Conservation (phyloP, 2,797 vertebrate species). For the Lithobates pipiens region DNA sequence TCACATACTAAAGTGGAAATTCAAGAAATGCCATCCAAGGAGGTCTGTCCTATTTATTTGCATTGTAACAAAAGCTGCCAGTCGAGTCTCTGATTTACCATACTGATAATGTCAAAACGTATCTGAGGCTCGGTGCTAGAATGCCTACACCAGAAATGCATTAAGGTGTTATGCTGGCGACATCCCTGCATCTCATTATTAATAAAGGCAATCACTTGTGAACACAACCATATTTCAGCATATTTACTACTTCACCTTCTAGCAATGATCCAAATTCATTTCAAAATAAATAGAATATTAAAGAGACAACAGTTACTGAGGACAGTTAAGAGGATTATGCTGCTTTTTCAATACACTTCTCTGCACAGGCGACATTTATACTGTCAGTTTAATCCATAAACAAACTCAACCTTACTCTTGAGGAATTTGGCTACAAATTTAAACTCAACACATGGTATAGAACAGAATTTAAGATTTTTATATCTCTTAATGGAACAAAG, state of each 20-base stretch:
- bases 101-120: conserved; percentile 18
- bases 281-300: background rate
- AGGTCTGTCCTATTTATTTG: conserved; percentile 40
- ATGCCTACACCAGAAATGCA: conserved; percentile 8
- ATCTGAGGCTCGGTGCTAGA: background rate
- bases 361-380: background rate
- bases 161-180: conserved; percentile 6
- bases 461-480: background rate
- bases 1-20: conserved; percentile 37
- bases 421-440: background rate
- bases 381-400: background rate
- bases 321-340: background rate
- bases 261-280: conserved; percentile 2
- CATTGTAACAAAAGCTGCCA: conserved; percentile 29
- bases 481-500: background rate
- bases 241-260: background rate
- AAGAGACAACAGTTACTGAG: background rate
- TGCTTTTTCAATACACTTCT: background rate
- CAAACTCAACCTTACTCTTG: background rate
- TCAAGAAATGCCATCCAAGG: conserved; percentile 26
- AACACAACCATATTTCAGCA: background rate
- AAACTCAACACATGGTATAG: background rate
- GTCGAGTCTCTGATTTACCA: conserved; percentile 10
- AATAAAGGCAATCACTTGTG: background rate
- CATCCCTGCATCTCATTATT: background rate